These are phyloP conservation scores for Petrocephalus zakoni DNA, from an alignment of 2,113 vertebrate species.

Conservation along the genomic window DNA sequence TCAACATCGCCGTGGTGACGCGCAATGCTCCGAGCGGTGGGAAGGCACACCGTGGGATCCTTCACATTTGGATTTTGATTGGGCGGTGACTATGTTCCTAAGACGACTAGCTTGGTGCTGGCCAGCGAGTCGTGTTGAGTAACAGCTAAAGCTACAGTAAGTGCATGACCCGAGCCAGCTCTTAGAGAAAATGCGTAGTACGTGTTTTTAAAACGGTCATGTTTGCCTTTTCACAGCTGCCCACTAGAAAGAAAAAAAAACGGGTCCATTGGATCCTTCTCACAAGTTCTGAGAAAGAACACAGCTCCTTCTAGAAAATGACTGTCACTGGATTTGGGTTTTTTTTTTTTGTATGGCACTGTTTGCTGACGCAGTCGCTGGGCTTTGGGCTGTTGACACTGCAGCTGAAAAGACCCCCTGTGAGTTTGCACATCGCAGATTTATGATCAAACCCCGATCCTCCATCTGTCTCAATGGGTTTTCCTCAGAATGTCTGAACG, in stretches of 20 bases:
- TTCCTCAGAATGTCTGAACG: conserved; percentile 67
- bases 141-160: neutral
- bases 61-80: neutral
- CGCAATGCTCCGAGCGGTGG: neutral
- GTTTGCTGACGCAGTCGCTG: conserved; percentile 60
- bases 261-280: conserved; percentile 38
- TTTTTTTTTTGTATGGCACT: conserved; percentile 35
- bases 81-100: neutral
- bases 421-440: conserved; percentile 52
- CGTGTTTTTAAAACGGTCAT: conserved; percentile 13
- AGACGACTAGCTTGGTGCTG: neutral
- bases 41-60: neutral
- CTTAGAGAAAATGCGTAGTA: neutral
- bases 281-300: conserved; percentile 54
- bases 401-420: conserved; percentile 60
- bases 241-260: conserved; percentile 14
- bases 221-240: conserved; percentile 14
- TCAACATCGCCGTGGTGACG: neutral
- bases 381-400: conserved; percentile 58
- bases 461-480: conserved; percentile 60
- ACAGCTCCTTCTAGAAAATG: conserved; percentile 45
- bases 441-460: conserved; percentile 61
- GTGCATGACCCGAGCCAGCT: neutral
- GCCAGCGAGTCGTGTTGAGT: neutral
- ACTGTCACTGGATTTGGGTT: conserved; percentile 37